Percentiles rank a stretch among this genome's conserved stretches.
phyloP scores from a whole-genome alignment of 1,140 invertebrate genomes.

The Prorops nasuta region DNA sequence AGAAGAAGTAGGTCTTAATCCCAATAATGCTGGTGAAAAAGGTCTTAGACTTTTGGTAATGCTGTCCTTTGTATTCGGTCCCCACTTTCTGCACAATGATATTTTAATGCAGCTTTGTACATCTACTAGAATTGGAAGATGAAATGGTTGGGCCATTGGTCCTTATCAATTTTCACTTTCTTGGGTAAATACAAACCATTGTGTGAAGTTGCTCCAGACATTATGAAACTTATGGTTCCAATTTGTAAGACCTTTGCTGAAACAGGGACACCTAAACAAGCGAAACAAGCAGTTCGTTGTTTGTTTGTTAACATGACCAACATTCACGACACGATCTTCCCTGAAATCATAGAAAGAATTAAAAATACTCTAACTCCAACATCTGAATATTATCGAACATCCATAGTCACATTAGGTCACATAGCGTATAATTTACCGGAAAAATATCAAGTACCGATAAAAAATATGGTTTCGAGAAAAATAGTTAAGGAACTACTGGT shows the following conservation, averaged over 20 bases:
- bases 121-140: slow-evolving; percentile 76
- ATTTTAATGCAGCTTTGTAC: slow-evolving; percentile 77
- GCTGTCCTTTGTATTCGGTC: slow-evolving; percentile 87
- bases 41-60: slow-evolving; percentile 81
- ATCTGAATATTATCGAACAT: slow-evolving; percentile 84
- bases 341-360: slow-evolving; percentile 81
- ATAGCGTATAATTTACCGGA: slow-evolving; percentile 90
- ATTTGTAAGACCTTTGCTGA: slow-evolving; percentile 85
- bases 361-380: slow-evolving; percentile 75
- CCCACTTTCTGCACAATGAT: slow-evolving; percentile 86
- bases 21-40: slow-evolving; percentile 77
- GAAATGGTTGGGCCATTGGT: slow-evolving; percentile 81
- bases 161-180: slow-evolving; percentile 79
- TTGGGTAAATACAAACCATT: slow-evolving; percentile 82
- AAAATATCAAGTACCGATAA: slow-evolving; percentile 84
- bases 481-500: slow-evolving; percentile 94
- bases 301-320: slow-evolving; percentile 83
- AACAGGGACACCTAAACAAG: slow-evolving; percentile 89
- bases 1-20: slow-evolving; percentile 75
- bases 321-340: slow-evolving; percentile 78
- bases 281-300: slow-evolving; percentile 93
- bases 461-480: slow-evolving; percentile 91
- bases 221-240: slow-evolving; percentile 74
- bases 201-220: slow-evolving; percentile 69
- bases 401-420: slow-evolving; percentile 91